Evolutionary conservation across 2,797 vertebrate genomes (phyloP).

Genomic region (Atherinosoma microstoma): DNA sequence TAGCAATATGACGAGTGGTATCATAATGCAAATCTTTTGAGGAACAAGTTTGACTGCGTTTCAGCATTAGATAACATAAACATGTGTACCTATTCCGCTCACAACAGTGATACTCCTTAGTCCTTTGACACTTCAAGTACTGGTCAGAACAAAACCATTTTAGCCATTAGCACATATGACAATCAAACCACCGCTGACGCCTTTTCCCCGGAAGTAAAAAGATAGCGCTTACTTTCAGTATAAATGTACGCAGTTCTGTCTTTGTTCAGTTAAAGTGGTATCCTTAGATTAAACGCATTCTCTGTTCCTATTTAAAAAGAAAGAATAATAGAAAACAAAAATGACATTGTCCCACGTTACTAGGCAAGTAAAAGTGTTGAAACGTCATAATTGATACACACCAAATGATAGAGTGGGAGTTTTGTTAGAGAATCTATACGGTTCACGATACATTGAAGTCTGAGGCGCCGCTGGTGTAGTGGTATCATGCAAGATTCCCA

Average conservation of each 20-base stretch:
- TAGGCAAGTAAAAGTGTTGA: too few relatives aligned
- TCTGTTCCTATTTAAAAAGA: background rate
- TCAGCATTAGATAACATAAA: background rate
- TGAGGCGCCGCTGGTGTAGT: conserved; percentile 93
- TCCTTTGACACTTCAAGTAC: background rate
- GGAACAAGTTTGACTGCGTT: background rate
- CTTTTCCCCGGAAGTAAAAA: conserved; percentile 56
- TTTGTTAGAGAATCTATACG: too few relatives aligned
- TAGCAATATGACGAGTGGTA: background rate
- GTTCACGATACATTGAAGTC: too few relatives aligned
- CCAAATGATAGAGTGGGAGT: too few relatives aligned
- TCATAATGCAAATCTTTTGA: background rate
- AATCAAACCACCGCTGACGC: background rate
- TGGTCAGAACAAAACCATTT: background rate
- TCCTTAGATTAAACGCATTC: background rate
- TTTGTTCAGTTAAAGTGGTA: conserved; percentile 11
- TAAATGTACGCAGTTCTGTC: conserved; percentile 1
- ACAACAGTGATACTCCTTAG: background rate
- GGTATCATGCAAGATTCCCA: conserved; percentile 99
- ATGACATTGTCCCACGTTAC: too few relatives aligned
- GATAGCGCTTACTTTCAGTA: conserved; percentile 6
- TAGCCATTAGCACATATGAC: conserved; percentile 9
- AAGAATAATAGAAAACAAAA: too few relatives aligned
- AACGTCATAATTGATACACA: too few relatives aligned
- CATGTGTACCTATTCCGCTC: background rate